phyloP scores from a whole-genome alignment of 2,888 invertebrate species.

The Pyralis farinalis region DNA sequence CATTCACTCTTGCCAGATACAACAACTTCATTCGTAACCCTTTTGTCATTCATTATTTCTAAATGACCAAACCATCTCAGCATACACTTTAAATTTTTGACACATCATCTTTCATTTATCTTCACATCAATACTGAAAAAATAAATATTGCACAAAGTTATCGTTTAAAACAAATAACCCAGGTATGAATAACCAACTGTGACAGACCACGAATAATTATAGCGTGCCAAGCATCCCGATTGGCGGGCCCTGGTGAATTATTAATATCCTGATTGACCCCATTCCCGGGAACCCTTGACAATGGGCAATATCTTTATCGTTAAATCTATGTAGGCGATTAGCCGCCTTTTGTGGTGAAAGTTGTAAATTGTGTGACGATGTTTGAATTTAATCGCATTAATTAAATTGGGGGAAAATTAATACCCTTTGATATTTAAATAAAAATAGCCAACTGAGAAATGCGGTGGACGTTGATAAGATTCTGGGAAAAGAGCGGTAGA shows the following conservation, averaged over 20 bases:
- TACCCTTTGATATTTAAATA: no score
- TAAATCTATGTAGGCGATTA: constrained; percentile 1
- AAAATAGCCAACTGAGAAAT: no score
- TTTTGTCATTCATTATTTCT: no score
- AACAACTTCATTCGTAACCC: no score
- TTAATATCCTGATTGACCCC: constrained; percentile 4
- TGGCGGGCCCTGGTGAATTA: constrained; percentile 2
- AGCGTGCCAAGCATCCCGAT: background rate
- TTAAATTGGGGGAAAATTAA: no score
- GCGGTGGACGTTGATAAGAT: no score
- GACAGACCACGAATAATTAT: background rate
- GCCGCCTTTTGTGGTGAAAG: constrained; percentile 2
- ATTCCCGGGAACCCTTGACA: background rate
- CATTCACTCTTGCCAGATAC: no score
- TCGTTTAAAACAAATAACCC: background rate
- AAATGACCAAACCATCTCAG: no score
- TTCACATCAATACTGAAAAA: no score
- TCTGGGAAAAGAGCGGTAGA: no score
- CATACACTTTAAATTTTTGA: no score
- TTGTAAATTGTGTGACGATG: constrained; percentile 1
- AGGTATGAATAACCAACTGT: background rate
- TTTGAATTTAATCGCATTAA: background rate
- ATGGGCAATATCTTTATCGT: constrained; percentile 3
- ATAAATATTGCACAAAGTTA: background rate
- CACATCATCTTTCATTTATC: no score